Evolutionary conservation across 2,888 invertebrate genomes (phyloP), one percentile per base, ranked within the genome.

Genomic region (Noctua janthe): DNA sequence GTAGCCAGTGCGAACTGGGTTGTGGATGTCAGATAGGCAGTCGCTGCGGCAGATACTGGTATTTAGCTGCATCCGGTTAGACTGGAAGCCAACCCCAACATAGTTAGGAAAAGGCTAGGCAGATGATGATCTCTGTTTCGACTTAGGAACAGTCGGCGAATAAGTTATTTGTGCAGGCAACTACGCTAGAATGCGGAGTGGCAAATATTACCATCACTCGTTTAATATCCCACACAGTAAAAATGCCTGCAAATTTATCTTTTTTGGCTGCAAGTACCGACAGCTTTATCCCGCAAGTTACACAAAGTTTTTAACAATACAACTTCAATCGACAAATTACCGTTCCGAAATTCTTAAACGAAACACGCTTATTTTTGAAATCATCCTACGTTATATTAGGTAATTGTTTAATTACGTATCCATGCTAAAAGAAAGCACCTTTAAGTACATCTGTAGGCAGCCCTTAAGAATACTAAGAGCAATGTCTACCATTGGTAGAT

Each of bases 381-480:
- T 54, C 79, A 29, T 39, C 43, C 51, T 54, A 43, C 29, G 15
- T 49, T 64, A 66, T n/a, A 39, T 67, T 49, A n/a, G 7, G 17
- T 23, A 35, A 71, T 43, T 23, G 23, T 81, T 77, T 78, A 71
- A 71, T 75, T 75, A 84, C 59, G 39, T 75, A 84, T 49, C n/a
- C 83, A 83, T 29, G 49, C 79, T 85, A 74, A 74, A 59, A 64
- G 67, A 86, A 84, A 81, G 86, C 80, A 81, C 76, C 84, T 66
- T 86, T 86, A 86, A 87, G 85, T 86, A 87, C 85, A 87, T 69
- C 47, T 74, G 69, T 78, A 73, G 62, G 73, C 67, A 81, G 39
- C 59, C n/a, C 84, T 71, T 71, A 67, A 20, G 20, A 80, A 49
- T 86, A 69, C 73, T 78, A 66, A 56, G 78, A 81, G 72, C 29